phyloP scores from a whole-genome alignment of 2,113 vertebrate species.

The Pomatorhinus ruficollis region DNA sequence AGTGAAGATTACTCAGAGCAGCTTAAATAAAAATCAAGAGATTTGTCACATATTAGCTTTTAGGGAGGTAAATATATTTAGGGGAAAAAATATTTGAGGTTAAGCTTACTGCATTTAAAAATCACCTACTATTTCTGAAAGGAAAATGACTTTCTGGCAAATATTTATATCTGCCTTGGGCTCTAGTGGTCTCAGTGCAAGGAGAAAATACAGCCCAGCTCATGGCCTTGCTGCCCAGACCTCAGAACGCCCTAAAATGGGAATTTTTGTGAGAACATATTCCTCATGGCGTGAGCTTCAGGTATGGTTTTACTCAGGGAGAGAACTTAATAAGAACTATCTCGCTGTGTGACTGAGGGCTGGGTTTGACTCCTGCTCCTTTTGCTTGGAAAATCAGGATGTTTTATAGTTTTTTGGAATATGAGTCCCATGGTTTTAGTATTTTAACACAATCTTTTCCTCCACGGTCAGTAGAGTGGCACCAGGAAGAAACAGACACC shows the following conservation, averaged over 20 bases:
- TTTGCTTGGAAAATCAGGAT: neutral
- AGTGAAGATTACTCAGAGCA: conserved; percentile 48
- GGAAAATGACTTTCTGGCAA: neutral
- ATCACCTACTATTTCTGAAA: neutral
- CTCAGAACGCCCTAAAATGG: neutral
- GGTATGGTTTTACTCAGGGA: neutral
- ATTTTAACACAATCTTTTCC: neutral
- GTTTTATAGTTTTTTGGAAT: neutral
- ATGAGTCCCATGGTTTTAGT: accelerated
- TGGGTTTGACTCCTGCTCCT: conserved; percentile 7
- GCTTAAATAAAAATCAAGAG: conserved; percentile 46
- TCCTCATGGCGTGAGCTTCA: neutral
- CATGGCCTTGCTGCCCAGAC: neutral
- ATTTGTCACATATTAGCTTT: conserved; percentile 24
- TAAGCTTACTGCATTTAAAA: neutral
- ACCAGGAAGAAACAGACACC: neutral
- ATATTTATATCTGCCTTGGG: neutral
- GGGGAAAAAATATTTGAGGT: neutral
- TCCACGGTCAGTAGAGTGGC: neutral
- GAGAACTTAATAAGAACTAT: neutral
- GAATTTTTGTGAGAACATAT: neutral
- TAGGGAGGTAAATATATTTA: neutral
- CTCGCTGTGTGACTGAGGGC: accelerated
- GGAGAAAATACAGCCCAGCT: neutral
- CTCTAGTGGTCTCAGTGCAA: neutral